Percentiles rank a stretch among this genome's conserved stretches.
Evolutionary conservation across 30 jellyfish, hydroid and myxozoan species (phyloP).

Genomic region (Hydractinia symbiolongicarpus): DNA sequence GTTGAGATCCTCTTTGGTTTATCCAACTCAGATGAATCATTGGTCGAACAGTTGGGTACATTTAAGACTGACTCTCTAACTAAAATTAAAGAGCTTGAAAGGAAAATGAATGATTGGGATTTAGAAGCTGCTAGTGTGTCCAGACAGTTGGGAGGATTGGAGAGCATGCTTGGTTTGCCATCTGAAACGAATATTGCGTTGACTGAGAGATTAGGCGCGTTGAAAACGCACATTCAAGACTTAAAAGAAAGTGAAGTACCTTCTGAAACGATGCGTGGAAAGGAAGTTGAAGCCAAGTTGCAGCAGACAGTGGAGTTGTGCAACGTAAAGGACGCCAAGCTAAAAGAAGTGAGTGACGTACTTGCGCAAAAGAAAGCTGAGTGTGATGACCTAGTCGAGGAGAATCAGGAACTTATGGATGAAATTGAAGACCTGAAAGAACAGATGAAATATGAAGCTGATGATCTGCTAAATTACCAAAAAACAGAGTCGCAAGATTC

Average conservation of each 20-base stretch:
- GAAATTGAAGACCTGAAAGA: constrained; percentile 34
- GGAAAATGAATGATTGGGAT: not conserved
- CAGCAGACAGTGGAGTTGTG: constrained; percentile 13
- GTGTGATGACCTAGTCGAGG: constrained; percentile 29
- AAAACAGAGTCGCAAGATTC: not conserved
- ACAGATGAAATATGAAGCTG: constrained; percentile 7
- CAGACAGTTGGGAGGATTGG: constrained; percentile 1
- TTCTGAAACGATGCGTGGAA: not conserved
- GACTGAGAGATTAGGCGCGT: not conserved
- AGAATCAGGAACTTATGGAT: constrained; percentile 28
- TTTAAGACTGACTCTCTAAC: not conserved
- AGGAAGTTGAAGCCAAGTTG: constrained; percentile 11
- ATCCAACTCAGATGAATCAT: constrained; percentile 7
- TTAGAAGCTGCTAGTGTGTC: not conserved
- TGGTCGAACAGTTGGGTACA: constrained; percentile 7
- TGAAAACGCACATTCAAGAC: not conserved
- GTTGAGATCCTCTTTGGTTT: constrained; percentile 27
- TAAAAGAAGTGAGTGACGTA: constrained; percentile 1
- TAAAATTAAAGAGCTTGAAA: constrained; percentile 17
- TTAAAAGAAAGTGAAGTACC: not conserved
- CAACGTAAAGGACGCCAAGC: constrained; percentile 4
- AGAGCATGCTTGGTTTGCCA: not conserved
- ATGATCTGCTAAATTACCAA: not conserved
- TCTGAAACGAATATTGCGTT: not conserved
- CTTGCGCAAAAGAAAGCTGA: constrained; percentile 13